phyloP scores from a whole-genome alignment of 2,113 vertebrate genomes.

The Coptodon bakossiorum region DNA sequence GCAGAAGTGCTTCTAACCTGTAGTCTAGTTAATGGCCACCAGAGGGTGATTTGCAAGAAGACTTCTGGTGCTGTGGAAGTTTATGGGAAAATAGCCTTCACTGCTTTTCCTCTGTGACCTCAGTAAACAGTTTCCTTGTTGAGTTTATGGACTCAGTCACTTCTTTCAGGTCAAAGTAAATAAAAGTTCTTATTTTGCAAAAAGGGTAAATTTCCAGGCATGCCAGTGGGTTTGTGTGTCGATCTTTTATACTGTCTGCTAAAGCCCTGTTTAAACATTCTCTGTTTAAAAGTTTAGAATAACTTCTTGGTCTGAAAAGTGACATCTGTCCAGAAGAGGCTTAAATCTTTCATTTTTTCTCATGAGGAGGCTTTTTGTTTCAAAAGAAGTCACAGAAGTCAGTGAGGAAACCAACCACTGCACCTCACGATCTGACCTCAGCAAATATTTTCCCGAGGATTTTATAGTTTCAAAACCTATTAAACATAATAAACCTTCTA shows the following conservation, averaged over 20 bases:
- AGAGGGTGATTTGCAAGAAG: not conserved
- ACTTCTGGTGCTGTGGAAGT: not conserved
- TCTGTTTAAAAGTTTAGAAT: not conserved
- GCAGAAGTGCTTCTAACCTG: not conserved
- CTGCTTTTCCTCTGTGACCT: not conserved
- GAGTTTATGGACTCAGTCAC: not conserved
- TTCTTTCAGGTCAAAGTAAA: not conserved
- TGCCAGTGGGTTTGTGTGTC: not conserved
- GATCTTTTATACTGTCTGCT: not conserved
- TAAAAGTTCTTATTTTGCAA: not conserved
- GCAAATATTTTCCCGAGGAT: not conserved
- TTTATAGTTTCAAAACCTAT: not conserved
- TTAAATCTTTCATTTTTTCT: not conserved
- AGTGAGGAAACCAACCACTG: not conserved
- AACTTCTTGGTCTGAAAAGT: not conserved
- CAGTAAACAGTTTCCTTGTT: not conserved
- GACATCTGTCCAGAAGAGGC: not conserved
- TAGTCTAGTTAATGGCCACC: not conserved
- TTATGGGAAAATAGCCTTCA: not conserved
- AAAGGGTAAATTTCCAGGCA: not conserved
- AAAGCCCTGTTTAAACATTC: not conserved
- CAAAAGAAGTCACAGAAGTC: not conserved
- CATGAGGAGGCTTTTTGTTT: not conserved
- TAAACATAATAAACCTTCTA: not conserved
- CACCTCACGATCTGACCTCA: not conserved